phyloP scores from a whole-genome alignment of 1,140 invertebrate genomes.

The Eciton burchellii region DNA sequence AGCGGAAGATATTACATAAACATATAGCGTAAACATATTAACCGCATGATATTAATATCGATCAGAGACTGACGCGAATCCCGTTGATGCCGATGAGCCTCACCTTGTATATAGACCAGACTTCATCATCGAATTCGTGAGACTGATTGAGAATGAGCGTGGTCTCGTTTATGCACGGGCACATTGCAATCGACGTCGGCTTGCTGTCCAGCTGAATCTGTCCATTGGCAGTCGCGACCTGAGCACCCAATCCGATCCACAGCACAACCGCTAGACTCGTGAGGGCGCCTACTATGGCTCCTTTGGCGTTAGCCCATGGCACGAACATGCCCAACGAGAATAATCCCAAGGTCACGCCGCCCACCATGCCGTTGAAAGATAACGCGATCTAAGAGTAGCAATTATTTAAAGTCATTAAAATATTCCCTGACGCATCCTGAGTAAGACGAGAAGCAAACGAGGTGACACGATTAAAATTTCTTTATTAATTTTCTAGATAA shows the following conservation, averaged over 20 bases:
- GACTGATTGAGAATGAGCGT: conserved; percentile 19
- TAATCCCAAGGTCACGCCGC: conserved; percentile 93
- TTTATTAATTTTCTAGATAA: too few relatives aligned
- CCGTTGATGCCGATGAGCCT: background rate
- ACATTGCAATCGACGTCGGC: conserved; percentile 82
- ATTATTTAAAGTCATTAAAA: background rate
- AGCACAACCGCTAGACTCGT: conserved; percentile 88
- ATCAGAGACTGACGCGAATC: too few relatives aligned
- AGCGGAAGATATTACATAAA: too few relatives aligned
- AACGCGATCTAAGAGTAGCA: conserved; percentile 88
- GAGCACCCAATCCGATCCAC: conserved; percentile 92
- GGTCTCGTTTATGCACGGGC: conserved; percentile 83
- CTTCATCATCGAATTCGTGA: background rate
- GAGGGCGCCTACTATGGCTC: conserved; percentile 89
- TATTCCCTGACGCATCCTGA: background rate
- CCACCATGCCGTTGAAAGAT: conserved; percentile 95
- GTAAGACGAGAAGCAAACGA: background rate
- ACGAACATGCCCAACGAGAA: conserved; percentile 96
- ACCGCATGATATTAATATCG: too few relatives aligned
- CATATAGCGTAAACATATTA: too few relatives aligned
- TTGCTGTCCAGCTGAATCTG: conserved; percentile 83
- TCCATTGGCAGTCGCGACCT: conserved; percentile 87
- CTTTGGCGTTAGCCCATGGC: conserved; percentile 92
- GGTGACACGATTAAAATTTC: background rate
- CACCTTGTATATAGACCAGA: conserved; percentile 77